Base-by-base conservation (phyloP, 2,888 invertebrate genomes). In the Synergus itoensis region DNA sequence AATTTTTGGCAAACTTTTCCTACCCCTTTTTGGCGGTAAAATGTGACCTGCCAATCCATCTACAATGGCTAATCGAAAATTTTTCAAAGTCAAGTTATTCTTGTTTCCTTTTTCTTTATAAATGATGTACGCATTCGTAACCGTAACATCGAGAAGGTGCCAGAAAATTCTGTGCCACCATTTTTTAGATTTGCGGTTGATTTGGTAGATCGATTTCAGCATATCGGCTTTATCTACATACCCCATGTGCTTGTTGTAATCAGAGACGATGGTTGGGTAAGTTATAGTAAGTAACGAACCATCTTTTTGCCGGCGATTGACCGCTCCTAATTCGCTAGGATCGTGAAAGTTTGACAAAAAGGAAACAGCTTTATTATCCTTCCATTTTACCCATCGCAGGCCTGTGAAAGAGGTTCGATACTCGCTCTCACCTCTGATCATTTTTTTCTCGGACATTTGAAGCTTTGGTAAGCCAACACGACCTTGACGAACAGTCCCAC, bases 351-450 rank as follows among this genome's bases (percentile, higher is more conserved):
- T 85, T 57, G 84, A 85, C 57, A 83, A 80, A 60, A 84, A 88
- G 84, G 5, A 77, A 80, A 60, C 87, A 86, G 53, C 85, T 79
- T 77, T 88, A 84, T 82, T 86, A 28, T 89, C 89, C 62, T 86
- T 83, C 81, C 88, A 87, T 84, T 88, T 88, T 86, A 87, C 86
- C 78, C 87, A 89, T n/a, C 63, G 67, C 75, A 90, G 81, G 18
- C 78, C 82, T 40, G 75, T 80, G 75, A 18, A 78, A 14, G 80
- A 82, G 73, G 82, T 80, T 0, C 77, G 53, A 63, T 62, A 82
- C 60, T 80, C 82, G 53, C 62, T 73, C 8, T 82, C 80, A 36
- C 77, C 79, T 64, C 77, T 77, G 9, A 64, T 67, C 79, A 77
- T 80, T 53, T 76, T 76, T 60, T 80, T 82, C 60, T 80, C 80